Base-by-base conservation (phyloP, 2,888 invertebrate genomes). In the Mesopsocus fuscifrons region DNA sequence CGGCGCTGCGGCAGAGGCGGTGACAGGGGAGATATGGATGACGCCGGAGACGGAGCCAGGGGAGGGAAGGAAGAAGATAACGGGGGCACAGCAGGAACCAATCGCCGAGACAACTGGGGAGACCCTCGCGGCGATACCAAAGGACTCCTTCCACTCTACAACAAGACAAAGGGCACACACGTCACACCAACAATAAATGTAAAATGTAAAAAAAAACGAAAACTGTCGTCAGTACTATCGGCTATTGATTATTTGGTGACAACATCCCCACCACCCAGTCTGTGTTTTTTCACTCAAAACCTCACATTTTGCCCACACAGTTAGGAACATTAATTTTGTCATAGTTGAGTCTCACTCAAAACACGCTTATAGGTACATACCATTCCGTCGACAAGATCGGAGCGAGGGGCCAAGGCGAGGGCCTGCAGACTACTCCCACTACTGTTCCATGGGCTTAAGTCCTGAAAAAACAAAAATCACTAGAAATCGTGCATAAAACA, bases 1-100 rank as follows among this genome's bases (percentile, higher is more conserved):
- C n/a, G n/a, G n/a, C n/a, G n/a, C n/a, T n/a, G 76, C 8, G 76
- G 76, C 43, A 77, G 61, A 5, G 76, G 75, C 4, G 75, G 74
- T 5, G 71, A 69, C 4, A 62, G 59, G 34, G 56, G 45, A 8
- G 43, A 9, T 17, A 33, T 44, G n/a, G 48, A 46, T 13, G 41
- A 48, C 11, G 54, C 53, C 3, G 59, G n/a, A n/a, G n/a, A n/a
- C n/a, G n/a, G n/a, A n/a, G n/a, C n/a, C n/a, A n/a, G n/a, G n/a
- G n/a, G n/a, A n/a, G n/a, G n/a, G n/a, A n/a, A n/a, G n/a, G n/a
- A n/a, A n/a, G n/a, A n/a, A n/a, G n/a, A n/a, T n/a, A n/a, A n/a
- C n/a, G n/a, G n/a, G n/a, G n/a, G n/a, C n/a, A n/a, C n/a, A n/a
- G n/a, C n/a, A n/a, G n/a, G n/a, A n/a, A n/a, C n/a, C n/a, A n/a